Percentiles rank a stretch among this genome's conserved stretches.
These are phyloP conservation scores for Spondyliosoma cantharus DNA, from an alignment of 2,797 vertebrate genomes.

Conservation along the genomic window DNA sequence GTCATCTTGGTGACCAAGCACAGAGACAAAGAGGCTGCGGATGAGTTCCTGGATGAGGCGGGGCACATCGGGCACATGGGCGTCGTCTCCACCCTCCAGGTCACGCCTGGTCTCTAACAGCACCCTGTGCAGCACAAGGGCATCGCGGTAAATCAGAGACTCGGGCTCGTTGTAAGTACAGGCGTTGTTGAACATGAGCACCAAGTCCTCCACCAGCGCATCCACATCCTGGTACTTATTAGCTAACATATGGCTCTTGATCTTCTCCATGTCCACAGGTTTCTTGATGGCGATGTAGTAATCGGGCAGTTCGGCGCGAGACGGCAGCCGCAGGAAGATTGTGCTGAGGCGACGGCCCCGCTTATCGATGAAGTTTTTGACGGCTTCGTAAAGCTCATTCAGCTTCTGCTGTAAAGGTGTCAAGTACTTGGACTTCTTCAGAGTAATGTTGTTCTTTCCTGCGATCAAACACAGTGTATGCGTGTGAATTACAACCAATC, in stretches of 20 bases:
- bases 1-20: conserved; percentile 97
- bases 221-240: conserved; percentile 99
- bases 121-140: conserved; percentile 94
- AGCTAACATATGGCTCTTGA: conserved; percentile 97
- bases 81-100: conserved; percentile 95
- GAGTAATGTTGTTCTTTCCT: conserved; percentile 95
- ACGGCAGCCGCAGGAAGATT: conserved; percentile 97
- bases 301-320: conserved; percentile 95
- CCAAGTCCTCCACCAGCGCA: conserved; percentile 96
- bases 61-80: conserved; percentile 93
- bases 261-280: conserved; percentile 98
- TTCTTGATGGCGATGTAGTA: conserved; percentile 98
- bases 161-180: conserved; percentile 99
- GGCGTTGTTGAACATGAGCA: conserved; percentile 99
- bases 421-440: conserved; percentile 97
- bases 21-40: conserved; percentile 97
- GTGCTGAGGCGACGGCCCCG: conserved; percentile 96
- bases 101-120: conserved; percentile 93
- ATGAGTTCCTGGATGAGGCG: conserved; percentile 97
- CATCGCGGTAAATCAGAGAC: conserved; percentile 98
- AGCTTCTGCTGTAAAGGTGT: conserved; percentile 98
- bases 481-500: background rate
- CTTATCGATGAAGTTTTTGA: conserved; percentile 98
- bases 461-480: conserved; percentile 58
- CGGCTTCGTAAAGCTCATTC: conserved; percentile 97